Evolutionary conservation across 2,113 vertebrate species (phyloP).

Genomic region (Apteryx owenii): DNA sequence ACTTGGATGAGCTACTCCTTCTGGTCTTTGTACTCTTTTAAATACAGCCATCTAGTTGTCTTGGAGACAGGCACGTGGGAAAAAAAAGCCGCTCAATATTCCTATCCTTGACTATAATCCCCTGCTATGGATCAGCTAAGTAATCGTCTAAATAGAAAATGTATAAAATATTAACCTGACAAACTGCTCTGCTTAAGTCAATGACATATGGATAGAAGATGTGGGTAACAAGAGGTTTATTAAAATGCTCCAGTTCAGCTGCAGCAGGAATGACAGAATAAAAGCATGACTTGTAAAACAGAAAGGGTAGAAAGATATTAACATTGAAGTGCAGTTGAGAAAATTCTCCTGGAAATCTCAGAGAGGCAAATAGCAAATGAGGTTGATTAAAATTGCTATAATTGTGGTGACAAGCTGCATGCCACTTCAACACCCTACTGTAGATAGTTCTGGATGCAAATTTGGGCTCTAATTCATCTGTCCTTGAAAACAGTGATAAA

Average conservation of each 20-base stretch:
- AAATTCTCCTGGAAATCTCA: constrained; percentile 28
- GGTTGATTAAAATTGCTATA: constrained; percentile 63
- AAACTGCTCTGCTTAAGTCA: constrained; percentile 47
- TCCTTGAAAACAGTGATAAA: constrained; percentile 39
- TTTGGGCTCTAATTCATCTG: constrained; percentile 19
- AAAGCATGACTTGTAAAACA: constrained; percentile 37
- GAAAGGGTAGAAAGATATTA: constrained; percentile 12
- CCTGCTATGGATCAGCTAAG: constrained; percentile 21
- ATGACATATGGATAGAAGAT: constrained; percentile 40
- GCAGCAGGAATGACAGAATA: neutral
- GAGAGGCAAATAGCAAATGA: constrained; percentile 10
- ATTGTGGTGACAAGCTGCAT: constrained; percentile 45
- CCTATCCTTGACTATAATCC: constrained; percentile 4
- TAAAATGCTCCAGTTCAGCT: constrained; percentile 14
- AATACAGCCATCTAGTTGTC: constrained; percentile 80
- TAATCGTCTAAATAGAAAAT: constrained; percentile 46
- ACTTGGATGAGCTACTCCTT: constrained; percentile 80
- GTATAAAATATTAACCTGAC: constrained; percentile 47
- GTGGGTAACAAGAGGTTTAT: constrained; percentile 53
- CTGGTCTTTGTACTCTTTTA: constrained; percentile 79
- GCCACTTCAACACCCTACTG: neutral
- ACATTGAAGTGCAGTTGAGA: constrained; percentile 13
- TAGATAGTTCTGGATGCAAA: constrained; percentile 27
- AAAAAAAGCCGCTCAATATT: neutral
- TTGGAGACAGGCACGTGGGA: constrained; percentile 75